Percentiles rank a stretch among this genome's conserved stretches.
phyloP scores from a whole-genome alignment of 2,888 invertebrate genomes.

The Synanthedon myopaeformis region DNA sequence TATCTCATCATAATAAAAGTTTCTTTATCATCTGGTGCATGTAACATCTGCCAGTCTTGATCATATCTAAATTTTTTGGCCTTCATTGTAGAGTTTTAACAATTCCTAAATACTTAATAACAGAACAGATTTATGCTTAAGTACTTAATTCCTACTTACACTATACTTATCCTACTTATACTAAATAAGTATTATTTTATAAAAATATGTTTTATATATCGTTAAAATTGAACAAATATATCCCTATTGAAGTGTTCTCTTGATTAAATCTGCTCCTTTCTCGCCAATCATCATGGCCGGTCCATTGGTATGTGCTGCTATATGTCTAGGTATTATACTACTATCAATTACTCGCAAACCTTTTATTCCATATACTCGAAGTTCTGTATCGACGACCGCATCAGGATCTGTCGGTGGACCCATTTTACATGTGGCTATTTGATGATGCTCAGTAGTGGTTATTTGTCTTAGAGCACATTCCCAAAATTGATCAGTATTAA shows the following conservation, averaged over 20 bases:
- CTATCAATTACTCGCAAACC: conserved; percentile 68
- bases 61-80: too few relatives aligned
- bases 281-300: conserved; percentile 74
- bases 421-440: conserved; percentile 73
- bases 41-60: too few relatives aligned
- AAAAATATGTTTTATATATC: too few relatives aligned
- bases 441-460: conserved; percentile 63
- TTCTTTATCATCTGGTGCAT: too few relatives aligned
- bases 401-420: conserved; percentile 62
- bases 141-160: too few relatives aligned
- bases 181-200: too few relatives aligned
- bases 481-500: conserved; percentile 70
- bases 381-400: conserved; percentile 64
- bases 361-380: conserved; percentile 63
- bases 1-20: too few relatives aligned
- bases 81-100: too few relatives aligned
- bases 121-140: too few relatives aligned
- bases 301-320: conserved; percentile 70
- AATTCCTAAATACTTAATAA: too few relatives aligned
- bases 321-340: conserved; percentile 68
- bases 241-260: conserved; percentile 14
- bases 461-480: conserved; percentile 63
- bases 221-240: too few relatives aligned
- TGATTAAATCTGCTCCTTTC: conserved; percentile 70
- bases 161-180: too few relatives aligned